Evolutionary conservation across 1,140 invertebrate species (phyloP).

Genomic region (Dufourea novaeangliae): DNA sequence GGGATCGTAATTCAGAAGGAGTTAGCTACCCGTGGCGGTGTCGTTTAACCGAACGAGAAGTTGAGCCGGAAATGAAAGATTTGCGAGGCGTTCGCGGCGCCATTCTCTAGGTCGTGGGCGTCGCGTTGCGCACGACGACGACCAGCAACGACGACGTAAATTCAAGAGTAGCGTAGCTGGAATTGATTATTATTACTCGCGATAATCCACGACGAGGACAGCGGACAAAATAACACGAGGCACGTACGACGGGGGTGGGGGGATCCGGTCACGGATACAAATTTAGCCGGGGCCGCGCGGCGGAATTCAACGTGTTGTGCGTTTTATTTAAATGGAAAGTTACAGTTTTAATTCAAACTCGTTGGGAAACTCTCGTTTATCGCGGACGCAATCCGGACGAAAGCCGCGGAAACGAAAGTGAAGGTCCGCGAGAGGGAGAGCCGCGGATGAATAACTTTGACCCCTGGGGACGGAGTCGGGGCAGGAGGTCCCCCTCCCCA

Average conservation of each 20-base stretch:
- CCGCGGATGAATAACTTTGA: constrained; percentile 28
- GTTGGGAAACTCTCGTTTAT: constrained; percentile 13
- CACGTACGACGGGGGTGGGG: not conserved
- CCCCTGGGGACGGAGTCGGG: not conserved
- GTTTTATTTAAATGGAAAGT: constrained; percentile 48
- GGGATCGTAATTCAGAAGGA: constrained; percentile 24
- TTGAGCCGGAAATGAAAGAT: constrained; percentile 64
- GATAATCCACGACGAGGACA: constrained; percentile 27
- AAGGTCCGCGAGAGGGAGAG: not conserved
- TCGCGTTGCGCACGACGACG: constrained; percentile 12
- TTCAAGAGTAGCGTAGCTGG: constrained; percentile 1
- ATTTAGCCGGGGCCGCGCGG: constrained; percentile 21
- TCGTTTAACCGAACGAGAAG: constrained; percentile 43
- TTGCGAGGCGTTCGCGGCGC: constrained; percentile 42
- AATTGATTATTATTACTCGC: constrained; percentile 53
- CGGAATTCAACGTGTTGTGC: not conserved
- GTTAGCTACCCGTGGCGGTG: constrained; percentile 31
- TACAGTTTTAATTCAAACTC: constrained; percentile 55
- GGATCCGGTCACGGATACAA: not conserved
- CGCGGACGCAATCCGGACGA: constrained; percentile 11
- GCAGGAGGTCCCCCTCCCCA: not conserved
- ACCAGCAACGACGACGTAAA: constrained; percentile 24
- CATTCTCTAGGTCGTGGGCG: constrained; percentile 35
- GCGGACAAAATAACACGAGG: constrained; percentile 13
- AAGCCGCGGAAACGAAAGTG: constrained; percentile 27